These are phyloP conservation scores for Clunio marinus DNA, from an alignment of 2,888 invertebrate genomes.

Conservation along the genomic window DNA sequence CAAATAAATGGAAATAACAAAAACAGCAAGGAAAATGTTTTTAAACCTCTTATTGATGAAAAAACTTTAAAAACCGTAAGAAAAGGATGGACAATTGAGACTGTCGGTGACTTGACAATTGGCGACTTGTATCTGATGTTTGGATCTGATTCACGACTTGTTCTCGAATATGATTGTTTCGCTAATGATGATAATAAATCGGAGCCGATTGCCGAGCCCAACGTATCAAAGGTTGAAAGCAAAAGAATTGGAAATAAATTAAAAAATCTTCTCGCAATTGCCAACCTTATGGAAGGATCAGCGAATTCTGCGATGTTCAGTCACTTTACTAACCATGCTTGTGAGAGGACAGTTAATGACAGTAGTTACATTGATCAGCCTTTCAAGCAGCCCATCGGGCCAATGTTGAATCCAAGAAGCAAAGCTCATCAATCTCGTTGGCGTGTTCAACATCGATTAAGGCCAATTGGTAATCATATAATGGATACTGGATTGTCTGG, in stretches of 20 bases:
- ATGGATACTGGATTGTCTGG: not conserved
- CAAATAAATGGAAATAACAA: not conserved
- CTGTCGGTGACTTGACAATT: conserved; percentile 74
- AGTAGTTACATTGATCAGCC: conserved; percentile 39
- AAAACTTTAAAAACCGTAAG: conserved; percentile 49
- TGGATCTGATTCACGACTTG: conserved; percentile 63
- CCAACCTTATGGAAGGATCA: conserved; percentile 48
- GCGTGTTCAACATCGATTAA: not conserved
- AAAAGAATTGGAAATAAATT: conserved; percentile 46
- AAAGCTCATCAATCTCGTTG: conserved; percentile 28
- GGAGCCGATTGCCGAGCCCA: not conserved
- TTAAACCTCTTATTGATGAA: conserved; percentile 47
- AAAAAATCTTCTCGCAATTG: conserved; percentile 50
- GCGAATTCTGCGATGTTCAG: conserved; percentile 40
- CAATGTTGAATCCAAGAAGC: not conserved
- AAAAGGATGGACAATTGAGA: conserved; percentile 72
- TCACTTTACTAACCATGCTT: conserved; percentile 47
- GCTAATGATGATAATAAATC: conserved; percentile 49
- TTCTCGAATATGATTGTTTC: conserved; percentile 77
- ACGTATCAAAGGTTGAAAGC: conserved; percentile 9
- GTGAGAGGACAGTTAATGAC: conserved; percentile 44
- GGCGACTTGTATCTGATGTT: conserved; percentile 90
- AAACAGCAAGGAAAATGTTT: conserved; percentile 5
- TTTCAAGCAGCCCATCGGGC: conserved; percentile 45
- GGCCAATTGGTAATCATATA: not conserved